Conservation (phyloP, 2,888 invertebrate species). For the Drosophila nr. medialis region DNA sequence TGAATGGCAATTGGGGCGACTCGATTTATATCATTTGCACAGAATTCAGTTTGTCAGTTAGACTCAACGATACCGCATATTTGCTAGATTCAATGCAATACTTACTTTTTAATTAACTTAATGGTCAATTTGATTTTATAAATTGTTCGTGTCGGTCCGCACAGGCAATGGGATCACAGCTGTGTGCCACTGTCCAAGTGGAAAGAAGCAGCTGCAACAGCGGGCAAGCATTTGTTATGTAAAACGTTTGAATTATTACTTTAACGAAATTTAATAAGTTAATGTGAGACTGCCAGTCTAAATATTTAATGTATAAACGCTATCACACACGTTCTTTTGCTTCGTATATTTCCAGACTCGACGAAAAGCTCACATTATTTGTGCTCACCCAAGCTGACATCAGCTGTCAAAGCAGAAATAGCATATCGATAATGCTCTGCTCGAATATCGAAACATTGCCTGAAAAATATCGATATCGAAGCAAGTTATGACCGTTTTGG, state of each 20-base stretch:
- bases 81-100: slow-evolving; percentile 4
- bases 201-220: slow-evolving; percentile 49
- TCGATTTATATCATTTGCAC: slow-evolving; percentile 21
- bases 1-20: slow-evolving; percentile 47
- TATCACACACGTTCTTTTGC: slow-evolving; percentile 1
- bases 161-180: slow-evolving; percentile 40
- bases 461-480: slow-evolving; percentile 24
- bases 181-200: slow-evolving; percentile 41
- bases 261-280: slow-evolving; percentile 44
- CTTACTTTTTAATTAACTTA: slow-evolving; percentile 17
- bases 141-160: slow-evolving; percentile 4
- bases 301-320: slow-evolving; percentile 1
- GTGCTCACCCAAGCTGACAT: slow-evolving; percentile 44
- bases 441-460: slow-evolving; percentile 1
- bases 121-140: not conserved
- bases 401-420: slow-evolving; percentile 41
- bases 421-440: slow-evolving; percentile 5
- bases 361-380: slow-evolving; percentile 13
- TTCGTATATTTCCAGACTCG: slow-evolving; percentile 6
- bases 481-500: not conserved
- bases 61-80: not conserved
- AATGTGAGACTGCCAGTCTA: not conserved
- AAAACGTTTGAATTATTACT: slow-evolving; percentile 61
- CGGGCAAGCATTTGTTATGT: slow-evolving; percentile 59
- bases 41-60: not conserved